Evolutionary conservation across 2,888 invertebrate genomes (phyloP).

Genomic region (Lithophane ornitopus): DNA sequence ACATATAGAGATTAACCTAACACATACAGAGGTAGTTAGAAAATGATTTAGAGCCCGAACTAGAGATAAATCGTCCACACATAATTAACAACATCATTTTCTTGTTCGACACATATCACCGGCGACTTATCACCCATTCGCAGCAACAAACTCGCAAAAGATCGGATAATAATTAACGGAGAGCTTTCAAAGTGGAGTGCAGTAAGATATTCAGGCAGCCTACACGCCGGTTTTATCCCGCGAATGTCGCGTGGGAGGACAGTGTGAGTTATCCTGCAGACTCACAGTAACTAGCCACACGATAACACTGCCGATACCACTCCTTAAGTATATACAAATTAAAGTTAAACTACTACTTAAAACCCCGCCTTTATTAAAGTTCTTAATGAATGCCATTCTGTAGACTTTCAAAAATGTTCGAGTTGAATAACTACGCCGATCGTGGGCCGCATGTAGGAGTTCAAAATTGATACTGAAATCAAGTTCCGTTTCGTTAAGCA

Average conservation of each 20-base stretch:
- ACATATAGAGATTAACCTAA: background rate
- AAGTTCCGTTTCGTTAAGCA: conserved; percentile 77
- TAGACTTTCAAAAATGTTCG: conserved; percentile 71
- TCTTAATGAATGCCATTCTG: conserved; percentile 73
- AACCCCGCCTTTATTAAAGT: conserved; percentile 66
- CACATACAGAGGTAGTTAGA: background rate
- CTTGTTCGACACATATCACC: conserved; percentile 42
- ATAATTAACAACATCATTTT: conserved; percentile 51
- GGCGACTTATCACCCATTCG: conserved; percentile 55
- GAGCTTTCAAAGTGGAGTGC: conserved; percentile 61
- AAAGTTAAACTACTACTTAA: conserved; percentile 71
- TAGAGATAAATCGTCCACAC: conserved; percentile 41
- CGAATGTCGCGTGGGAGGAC: conserved; percentile 79
- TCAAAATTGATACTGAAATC: conserved; percentile 77
- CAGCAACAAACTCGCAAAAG: conserved; percentile 42
- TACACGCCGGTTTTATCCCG: conserved; percentile 69
- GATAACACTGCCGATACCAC: conserved; percentile 73
- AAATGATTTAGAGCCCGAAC: conserved; percentile 21
- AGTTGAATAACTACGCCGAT: conserved; percentile 70
- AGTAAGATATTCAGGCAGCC: conserved; percentile 68
- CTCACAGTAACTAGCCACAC: conserved; percentile 72
- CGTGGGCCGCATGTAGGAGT: conserved; percentile 82
- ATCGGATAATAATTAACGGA: conserved; percentile 65
- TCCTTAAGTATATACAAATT: conserved; percentile 63
- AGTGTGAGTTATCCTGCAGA: conserved; percentile 76